Base-by-base conservation (phyloP, 2,888 invertebrate species). In the Ornithoptera alexandrae region DNA sequence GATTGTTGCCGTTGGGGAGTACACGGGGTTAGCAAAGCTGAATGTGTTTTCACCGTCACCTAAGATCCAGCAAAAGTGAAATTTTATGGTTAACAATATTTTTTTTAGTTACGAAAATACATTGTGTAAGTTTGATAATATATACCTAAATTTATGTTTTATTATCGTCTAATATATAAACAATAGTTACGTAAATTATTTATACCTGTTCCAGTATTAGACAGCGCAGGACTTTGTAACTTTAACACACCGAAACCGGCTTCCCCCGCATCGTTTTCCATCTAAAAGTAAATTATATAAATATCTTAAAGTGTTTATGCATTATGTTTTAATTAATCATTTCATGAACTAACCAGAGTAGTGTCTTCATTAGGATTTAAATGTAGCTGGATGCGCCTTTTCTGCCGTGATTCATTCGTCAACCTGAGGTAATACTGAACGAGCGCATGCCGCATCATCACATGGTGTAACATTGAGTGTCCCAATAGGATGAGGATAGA, bases 331-430 rank as follows among this genome's bases (percentile, higher is more conserved):
- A 46, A 46, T 46, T 46, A 46, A 10, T 12, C 10, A 17, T 46
- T n/a, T 53, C 18, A 10, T 62, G n/a, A 42, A 53, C 93, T 85
- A 93, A 96, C 96, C 94, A 96, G 87, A 76, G 95, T 96, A 67
- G 95, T 95, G 85, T 97, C 97, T 89, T 98, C 97, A 71, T 96
- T 96, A 0, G 97, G 97, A 78, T 97, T 96, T 74, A 97, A 86
- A 24, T 96, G 96, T 72, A 97, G 86, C 1, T 96, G 95, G 71
- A 97, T 97, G 78, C 96, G 95, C 36, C 95, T 94, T 78, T 95
- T 95, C 58, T 95, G 95, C 75, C 96, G 95, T 0, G 95, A 95
- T 76, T 96, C 95, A 75, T 95, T 94, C 66, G 96, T 96, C 22
- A 96, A 87, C 30, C 94, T 95, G 81, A 97, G 93, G 81, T 98